Evolutionary conservation across 2,797 vertebrate genomes (phyloP), one percentile per base, ranked within the genome.

Genomic region (Coregonus sp.): DNA sequence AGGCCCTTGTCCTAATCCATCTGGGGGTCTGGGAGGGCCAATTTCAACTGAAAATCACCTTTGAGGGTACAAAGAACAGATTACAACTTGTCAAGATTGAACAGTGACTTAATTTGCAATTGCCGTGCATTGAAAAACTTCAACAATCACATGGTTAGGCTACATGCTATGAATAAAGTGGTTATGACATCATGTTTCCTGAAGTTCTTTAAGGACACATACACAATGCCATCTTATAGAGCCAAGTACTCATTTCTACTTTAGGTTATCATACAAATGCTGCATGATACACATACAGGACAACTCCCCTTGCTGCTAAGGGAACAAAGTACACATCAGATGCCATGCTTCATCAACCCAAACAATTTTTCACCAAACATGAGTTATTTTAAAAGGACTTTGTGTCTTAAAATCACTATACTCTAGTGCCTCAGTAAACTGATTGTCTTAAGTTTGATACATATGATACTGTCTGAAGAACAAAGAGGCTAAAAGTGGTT

Each of bases 21-120:
- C 69, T 68, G 18, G 56, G 18, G 47, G 35, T 16, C 25, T 29
- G 61, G 29, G 20, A 70, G 63, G 73, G 29, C 63, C 40, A 76
- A 40, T 74, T 40, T n/a, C 33, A 33, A 56, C 54, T 67, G 47
- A 81, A 82, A 80, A 81, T 35, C 50, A 11, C 73, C 66, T 33
- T 25, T 40, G 59, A 66, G 33, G 16, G 69, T 76, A 77, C 37
- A 69, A 40, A 72, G 5, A 73, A 63, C 40, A 35, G 37, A 25
- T 74, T 77, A 20, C 50, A 29, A 68, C 47, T 11, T 59, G 35
- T 78, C 25, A 37, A 16, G 56, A 65, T 52, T 66, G 33, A 74
- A 63, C n/a, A 7, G 12, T 37, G 29, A 56, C 40, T 51, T 70
- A 7, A n/a, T 73, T 61, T 61, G 31, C 54, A 40, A 73, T 1